These are phyloP conservation scores for Adela reaumurella DNA, from an alignment of 2,888 invertebrate species.

Conservation along the genomic window DNA sequence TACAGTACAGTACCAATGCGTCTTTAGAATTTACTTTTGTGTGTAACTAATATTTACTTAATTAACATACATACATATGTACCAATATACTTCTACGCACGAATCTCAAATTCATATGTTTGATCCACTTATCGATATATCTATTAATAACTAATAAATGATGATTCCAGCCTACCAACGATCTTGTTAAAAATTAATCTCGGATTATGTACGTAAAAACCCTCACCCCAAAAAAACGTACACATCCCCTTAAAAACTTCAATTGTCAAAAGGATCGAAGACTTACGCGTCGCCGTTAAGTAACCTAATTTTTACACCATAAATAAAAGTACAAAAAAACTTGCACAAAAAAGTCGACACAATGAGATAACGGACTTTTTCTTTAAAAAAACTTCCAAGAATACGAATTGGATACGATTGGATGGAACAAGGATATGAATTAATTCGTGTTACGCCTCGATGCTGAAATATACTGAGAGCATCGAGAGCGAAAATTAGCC, in stretches of 20 bases:
- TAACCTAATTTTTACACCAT: constrained; percentile 56
- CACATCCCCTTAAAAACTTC: background rate
- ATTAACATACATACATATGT: too few species aligned
- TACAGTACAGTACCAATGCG: too few species aligned
- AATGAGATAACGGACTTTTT: constrained; percentile 46
- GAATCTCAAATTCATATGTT: too few species aligned
- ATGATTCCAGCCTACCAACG: background rate
- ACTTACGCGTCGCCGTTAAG: constrained; percentile 44
- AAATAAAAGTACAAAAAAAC: constrained; percentile 38
- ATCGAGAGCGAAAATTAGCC: constrained; percentile 53
- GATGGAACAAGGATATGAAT: too few species aligned
- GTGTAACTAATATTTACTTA: too few species aligned
- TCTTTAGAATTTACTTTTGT: too few species aligned
- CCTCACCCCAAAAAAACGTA: constrained; percentile 20
- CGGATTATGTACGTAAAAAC: constrained; percentile 11
- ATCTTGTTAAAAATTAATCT: background rate
- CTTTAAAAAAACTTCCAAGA: constrained; percentile 20
- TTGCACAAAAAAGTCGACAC: constrained; percentile 22
- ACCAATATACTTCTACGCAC: too few species aligned
- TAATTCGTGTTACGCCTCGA: constrained; percentile 51
- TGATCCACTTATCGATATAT: background rate
- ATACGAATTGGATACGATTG: too few species aligned
- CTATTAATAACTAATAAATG: background rate
- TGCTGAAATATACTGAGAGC: constrained; percentile 45
- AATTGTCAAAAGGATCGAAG: constrained; percentile 16